Evolutionary conservation across 1,140 invertebrate genomes (phyloP), one percentile per base, ranked within the genome.

Genomic region (Hermetia illucens): DNA sequence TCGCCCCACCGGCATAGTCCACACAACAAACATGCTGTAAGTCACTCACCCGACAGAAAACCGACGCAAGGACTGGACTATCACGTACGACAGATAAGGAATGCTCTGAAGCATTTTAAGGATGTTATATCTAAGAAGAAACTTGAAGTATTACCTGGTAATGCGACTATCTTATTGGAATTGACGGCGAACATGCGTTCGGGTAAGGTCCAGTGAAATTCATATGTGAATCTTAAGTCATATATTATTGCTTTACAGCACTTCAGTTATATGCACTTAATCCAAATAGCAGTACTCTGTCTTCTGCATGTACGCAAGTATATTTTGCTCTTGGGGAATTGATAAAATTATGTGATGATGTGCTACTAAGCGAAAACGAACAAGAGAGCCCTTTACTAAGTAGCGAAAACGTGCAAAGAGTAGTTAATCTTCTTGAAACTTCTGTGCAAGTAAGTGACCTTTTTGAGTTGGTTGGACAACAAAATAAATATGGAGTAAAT

Each of bases 101-200:
- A 81, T 60, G 82, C 84, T 10, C 63, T 90, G 35, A 76, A 78
- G 50, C 88, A 90, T 65, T 89, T 91, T 59, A 74, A 81, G 31
- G 86, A 91, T 69, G 87, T 90, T 20, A 86, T 94, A 34, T 78
- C 79, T 38, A 90, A 90, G 62, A 81, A 88, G 53, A 92, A 84
- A 62, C 66, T 90, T 43, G 87, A 92, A 67, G 87, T 92, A 73
- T 64, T 94, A 41, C 84, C 88, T 0, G 89, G 86, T 25, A 90
- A 90, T 58, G 87, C 86, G 36, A 91, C 86, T 12, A 81, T 92
- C 48, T 82, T 93, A 40, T 71, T 95, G 45, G 90, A 95, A 58
- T 87, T 79, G 13, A 82, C 93, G 43, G 82, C 86, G 51, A 82
- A 81, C 44, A 86, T 94, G 60, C 85, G 88, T 61, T 77, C 79